phyloP scores from a whole-genome alignment of 2,888 invertebrate genomes.

The Pinctada fucata region DNA sequence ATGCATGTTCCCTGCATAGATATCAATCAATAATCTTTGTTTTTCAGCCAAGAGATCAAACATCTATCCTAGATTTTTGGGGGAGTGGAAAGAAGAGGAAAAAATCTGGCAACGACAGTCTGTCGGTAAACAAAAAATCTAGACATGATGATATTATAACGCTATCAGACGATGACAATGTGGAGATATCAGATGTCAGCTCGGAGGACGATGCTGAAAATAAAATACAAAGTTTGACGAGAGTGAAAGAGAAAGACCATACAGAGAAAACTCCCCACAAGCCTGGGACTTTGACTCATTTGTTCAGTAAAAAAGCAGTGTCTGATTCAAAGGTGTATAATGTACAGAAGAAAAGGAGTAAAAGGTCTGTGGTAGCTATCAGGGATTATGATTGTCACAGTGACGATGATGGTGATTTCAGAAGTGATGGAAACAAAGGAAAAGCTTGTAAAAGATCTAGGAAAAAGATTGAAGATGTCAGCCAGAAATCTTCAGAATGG shows the following conservation, averaged over 20 bases:
- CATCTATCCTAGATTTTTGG: conserved; percentile 64
- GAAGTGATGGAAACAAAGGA: not conserved
- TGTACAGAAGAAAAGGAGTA: not conserved
- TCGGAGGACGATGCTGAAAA: not conserved
- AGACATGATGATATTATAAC: conserved; percentile 10
- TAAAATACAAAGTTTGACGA: not conserved
- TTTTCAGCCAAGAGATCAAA: conserved; percentile 65
- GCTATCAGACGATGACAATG: conserved; percentile 20
- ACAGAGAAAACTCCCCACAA: not conserved
- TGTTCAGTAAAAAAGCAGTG: not conserved
- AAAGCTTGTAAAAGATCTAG: not conserved
- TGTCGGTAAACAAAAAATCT: not conserved
- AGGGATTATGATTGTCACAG: not conserved
- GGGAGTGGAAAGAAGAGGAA: conserved; percentile 31
- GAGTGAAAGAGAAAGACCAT: not conserved
- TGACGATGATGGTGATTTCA: not conserved
- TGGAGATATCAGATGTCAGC: not conserved
- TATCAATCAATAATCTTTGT: too few relatives aligned
- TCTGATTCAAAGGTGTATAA: not conserved
- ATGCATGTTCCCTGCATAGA: too few relatives aligned
- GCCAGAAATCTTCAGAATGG: conserved; percentile 50
- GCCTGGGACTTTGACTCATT: not conserved
- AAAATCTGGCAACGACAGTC: not conserved
- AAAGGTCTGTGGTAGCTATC: not conserved
- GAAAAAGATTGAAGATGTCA: not conserved